Percentiles rank a stretch among this genome's conserved stretches.
These are phyloP conservation scores for Tetraodon nigroviridis DNA, from an alignment of 2,113 vertebrate species.

Conservation along the genomic window DNA sequence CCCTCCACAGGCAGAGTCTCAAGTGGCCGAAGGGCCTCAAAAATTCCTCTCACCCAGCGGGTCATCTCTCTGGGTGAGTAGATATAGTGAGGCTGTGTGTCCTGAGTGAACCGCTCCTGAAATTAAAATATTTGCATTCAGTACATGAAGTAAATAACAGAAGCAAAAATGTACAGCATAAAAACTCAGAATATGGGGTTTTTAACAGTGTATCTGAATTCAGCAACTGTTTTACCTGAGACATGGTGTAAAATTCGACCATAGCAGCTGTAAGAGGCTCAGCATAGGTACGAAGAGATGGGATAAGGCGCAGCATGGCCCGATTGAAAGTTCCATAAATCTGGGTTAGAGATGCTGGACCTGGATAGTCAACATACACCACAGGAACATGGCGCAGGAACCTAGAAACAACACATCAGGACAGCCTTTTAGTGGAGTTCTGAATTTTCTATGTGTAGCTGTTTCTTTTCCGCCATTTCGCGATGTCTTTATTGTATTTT, in stretches of 20 bases:
- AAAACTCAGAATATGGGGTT: neutral
- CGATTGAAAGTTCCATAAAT: conserved; percentile 99
- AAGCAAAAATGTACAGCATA: neutral
- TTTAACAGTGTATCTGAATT: neutral
- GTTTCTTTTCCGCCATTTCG: neutral
- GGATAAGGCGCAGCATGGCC: conserved; percentile 95
- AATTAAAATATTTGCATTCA: neutral
- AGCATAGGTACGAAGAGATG: conserved; percentile 89
- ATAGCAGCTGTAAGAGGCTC: conserved; percentile 97
- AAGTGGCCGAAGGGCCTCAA: conserved; percentile 91
- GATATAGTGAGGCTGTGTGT: conserved; percentile 97
- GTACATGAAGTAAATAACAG: neutral
- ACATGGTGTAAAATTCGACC: conserved; percentile 99
- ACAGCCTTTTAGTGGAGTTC: too few species aligned
- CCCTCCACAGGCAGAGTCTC: conserved; percentile 96
- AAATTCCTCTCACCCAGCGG: conserved; percentile 95
- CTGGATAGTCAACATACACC: conserved; percentile 97
- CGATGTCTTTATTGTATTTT: too few species aligned
- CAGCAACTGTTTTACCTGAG: conserved; percentile 78
- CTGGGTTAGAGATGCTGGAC: conserved; percentile 95
- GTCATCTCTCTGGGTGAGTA: conserved; percentile 99
- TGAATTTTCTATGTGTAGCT: too few species aligned
- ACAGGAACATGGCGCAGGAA: conserved; percentile 96
- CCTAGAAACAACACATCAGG: conserved; percentile 57
- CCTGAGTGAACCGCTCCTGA: conserved; percentile 97